Base-by-base conservation (phyloP, 2,888 invertebrate species). In the Bibio marci region DNA sequence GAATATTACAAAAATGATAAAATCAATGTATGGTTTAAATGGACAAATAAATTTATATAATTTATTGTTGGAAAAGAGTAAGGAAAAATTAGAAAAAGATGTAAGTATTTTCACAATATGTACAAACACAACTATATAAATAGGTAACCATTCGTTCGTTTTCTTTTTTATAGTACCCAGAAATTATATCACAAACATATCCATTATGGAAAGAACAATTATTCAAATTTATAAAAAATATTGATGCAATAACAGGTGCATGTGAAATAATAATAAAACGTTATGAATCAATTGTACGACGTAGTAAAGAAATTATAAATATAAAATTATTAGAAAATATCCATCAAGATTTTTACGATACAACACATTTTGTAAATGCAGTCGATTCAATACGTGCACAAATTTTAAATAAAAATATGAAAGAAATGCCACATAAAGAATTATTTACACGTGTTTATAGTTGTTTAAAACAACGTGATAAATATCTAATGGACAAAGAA, bases 281-380 rank as follows among this genome's bases (percentile, higher is more conserved):
- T 12, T 47, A 45, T 37, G 43, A 39, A 19, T 49, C 49, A 15
- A 44, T 45, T 1, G 17, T 43, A 7, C 34, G 45, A 11, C 44
- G 47, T 10, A 48, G 46, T 11, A 42, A 43, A 26, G 44, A 45
- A 17, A 30, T 42, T n/a, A 42, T 43, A 4, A 39, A 25, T 1
- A 37, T 30, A 41, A 5, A 31, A 4, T 27, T 46, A 4, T 45
- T 43, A 12, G 38, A 43, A 8, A 40, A 47, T 7, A 35, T 36
- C 3, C 40, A 43, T n/a, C 30, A 30, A 6, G 49, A 50, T 38
- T 42, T 44, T 2, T 50, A 46, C 37, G 33, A 44, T 30, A 36
- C 19, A 13, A n/a, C 10, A 13, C 14, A 30, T 32, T 28, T 38
- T 17, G 30, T 31, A 2, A 41, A 43, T 6, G 22, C 25, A 2